Evolutionary conservation across 1,140 invertebrate genomes (phyloP).

Genomic region (Hylyphantes graminicola): DNA sequence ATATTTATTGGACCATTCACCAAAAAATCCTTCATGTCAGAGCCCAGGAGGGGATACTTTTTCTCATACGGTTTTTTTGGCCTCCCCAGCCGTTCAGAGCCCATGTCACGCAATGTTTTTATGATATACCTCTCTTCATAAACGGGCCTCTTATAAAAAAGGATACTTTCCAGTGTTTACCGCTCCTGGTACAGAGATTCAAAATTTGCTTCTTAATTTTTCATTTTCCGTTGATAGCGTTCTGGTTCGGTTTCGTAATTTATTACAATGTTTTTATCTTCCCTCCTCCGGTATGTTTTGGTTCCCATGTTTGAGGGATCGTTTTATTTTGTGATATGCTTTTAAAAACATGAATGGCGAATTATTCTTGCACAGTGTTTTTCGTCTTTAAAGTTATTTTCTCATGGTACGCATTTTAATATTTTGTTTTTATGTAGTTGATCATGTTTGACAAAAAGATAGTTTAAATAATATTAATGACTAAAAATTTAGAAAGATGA

Average conservation of each 20-base stretch:
- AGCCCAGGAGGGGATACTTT: slow-evolving; percentile 23
- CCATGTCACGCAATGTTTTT: slow-evolving; percentile 48
- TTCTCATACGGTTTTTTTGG: slow-evolving; percentile 22
- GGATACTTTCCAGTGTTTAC: slow-evolving; percentile 25
- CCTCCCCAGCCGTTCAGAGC: slow-evolving; percentile 2
- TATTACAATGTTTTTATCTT: slow-evolving; percentile 27
- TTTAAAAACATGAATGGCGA: too few species aligned
- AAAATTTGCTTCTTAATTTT: slow-evolving; percentile 52
- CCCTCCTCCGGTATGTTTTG: slow-evolving; percentile 3
- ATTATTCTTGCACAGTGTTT: too few species aligned
- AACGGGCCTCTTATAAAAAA: slow-evolving; percentile 3
- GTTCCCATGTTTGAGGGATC: slow-evolving; percentile 2
- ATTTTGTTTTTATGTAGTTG: too few species aligned
- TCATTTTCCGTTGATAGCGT: slow-evolving; percentile 32
- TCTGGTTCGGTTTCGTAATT: slow-evolving; percentile 17
- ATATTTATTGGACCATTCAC: slow-evolving; percentile 54
- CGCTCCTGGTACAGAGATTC: slow-evolving; percentile 31
- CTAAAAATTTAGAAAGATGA: too few species aligned
- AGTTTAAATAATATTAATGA: too few species aligned
- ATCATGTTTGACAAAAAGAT: too few species aligned
- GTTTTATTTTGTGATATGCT: background rate
- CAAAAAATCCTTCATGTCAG: slow-evolving; percentile 42
- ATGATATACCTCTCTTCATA: slow-evolving; percentile 31
- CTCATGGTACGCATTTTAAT: too few species aligned
- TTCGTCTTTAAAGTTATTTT: too few species aligned